Evolutionary conservation across 2,113 vertebrate genomes (phyloP).

Genomic region (Cottus gobio): DNA sequence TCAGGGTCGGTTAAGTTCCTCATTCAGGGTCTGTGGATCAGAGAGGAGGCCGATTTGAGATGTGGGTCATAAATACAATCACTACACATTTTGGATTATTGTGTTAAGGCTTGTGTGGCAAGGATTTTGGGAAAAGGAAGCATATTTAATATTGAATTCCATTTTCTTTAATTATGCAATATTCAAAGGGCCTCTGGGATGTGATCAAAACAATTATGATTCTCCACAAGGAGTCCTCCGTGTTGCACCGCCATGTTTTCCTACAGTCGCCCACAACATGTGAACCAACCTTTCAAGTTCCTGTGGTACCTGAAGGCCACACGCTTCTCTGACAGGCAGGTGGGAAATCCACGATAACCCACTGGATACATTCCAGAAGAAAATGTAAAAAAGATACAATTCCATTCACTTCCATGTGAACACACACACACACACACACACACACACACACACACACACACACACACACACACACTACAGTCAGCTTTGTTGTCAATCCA

Average conservation of each 20-base stretch:
- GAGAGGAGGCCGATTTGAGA: background rate
- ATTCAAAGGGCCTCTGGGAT: too few species aligned
- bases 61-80: background rate
- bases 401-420: too few species aligned
- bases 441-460: constrained; percentile 11
- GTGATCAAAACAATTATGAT: too few species aligned
- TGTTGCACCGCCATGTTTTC: too few species aligned
- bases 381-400: too few species aligned
- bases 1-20: background rate
- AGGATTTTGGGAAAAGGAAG: background rate
- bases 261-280: too few species aligned
- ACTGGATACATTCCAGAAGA: too few species aligned
- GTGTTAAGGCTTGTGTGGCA: background rate
- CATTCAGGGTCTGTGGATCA: background rate
- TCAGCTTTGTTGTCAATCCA: constrained; percentile 24
- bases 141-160: background rate
- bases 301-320: too few species aligned
- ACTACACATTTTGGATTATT: background rate
- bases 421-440: constrained; percentile 14
- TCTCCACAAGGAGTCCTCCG: too few species aligned
- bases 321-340: too few species aligned
- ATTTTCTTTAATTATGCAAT: background rate
- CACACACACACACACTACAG: background rate
- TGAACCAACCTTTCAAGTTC: too few species aligned
- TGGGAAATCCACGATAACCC: too few species aligned